Percentiles rank a stretch among this genome's conserved stretches.
Evolutionary conservation across 2,113 vertebrate genomes (phyloP).

Genomic region (Brachyhypopomus gauderio): DNA sequence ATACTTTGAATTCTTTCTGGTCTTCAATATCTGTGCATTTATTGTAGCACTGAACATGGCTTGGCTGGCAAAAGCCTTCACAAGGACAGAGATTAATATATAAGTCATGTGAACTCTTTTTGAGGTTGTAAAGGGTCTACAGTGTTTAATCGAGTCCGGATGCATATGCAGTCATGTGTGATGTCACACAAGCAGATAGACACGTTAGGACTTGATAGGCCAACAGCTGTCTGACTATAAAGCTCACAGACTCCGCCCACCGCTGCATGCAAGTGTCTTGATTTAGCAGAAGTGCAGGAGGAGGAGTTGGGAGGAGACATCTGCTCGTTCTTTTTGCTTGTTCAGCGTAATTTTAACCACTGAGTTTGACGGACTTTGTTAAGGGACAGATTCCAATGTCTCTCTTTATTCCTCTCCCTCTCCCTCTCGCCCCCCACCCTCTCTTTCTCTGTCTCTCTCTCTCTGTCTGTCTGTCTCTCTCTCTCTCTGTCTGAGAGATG

Average conservation of each 20-base stretch:
- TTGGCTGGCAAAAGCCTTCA: constrained; percentile 3
- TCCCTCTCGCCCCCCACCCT: neutral
- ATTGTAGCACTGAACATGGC: constrained; percentile 23
- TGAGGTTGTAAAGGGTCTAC: neutral
- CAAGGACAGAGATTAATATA: neutral
- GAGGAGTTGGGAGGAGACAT: constrained; percentile 19
- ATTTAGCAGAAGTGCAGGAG: constrained; percentile 29
- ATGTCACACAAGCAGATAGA: constrained; percentile 4
- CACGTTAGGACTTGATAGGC: neutral
- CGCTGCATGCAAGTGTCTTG: neutral
- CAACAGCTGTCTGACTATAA: constrained; percentile 16
- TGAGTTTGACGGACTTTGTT: constrained; percentile 8
- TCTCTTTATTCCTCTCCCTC: constrained; percentile 27
- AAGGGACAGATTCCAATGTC: constrained; percentile 11
- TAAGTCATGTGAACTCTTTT: neutral
- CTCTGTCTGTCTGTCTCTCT: constrained; percentile 35
- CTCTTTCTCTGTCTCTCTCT: constrained; percentile 32
- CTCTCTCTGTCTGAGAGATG: constrained; percentile 41
- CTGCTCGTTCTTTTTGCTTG: constrained; percentile 36
- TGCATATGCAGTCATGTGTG: neutral
- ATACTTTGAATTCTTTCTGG: constrained; percentile 11
- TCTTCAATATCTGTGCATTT: neutral
- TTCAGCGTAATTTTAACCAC: constrained; percentile 34
- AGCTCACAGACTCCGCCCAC: neutral
- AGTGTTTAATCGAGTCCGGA: neutral